Percentiles rank a stretch among this genome's conserved stretches.
Conservation (phyloP, 1,140 invertebrate genomes). For the Aphis gossypii region DNA sequence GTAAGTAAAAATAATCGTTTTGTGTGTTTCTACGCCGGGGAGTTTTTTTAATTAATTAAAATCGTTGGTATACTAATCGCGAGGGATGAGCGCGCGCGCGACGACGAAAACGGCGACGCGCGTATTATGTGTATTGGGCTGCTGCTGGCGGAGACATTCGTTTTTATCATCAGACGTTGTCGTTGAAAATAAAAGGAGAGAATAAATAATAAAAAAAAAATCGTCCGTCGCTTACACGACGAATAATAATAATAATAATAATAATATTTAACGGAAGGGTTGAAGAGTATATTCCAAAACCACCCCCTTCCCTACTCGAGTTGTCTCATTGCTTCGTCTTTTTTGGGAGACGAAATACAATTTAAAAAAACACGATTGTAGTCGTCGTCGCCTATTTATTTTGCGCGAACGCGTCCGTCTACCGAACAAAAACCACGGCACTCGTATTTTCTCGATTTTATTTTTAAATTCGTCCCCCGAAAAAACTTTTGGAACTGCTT, state of each 20-base stretch:
- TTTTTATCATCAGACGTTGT: constrained; percentile 46
- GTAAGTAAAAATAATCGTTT: constrained; percentile 54
- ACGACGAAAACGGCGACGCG: background rate
- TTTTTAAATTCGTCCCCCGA: background rate
- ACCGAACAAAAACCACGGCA: background rate
- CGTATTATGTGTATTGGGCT: constrained; percentile 20
- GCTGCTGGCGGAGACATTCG: constrained; percentile 46
- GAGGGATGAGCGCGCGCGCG: constrained; percentile 18
- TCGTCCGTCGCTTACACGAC: constrained; percentile 40
- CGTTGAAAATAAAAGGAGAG: background rate
- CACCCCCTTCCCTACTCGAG: background rate
- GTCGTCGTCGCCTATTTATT: constrained; percentile 21
- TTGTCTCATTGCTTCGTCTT: background rate
- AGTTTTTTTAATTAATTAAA: constrained; percentile 58
- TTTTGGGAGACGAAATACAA: constrained; percentile 30
- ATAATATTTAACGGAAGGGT: constrained; percentile 54
- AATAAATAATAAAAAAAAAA: constrained; percentile 26
- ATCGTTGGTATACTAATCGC: constrained; percentile 46
- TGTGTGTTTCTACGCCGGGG: constrained; percentile 25
- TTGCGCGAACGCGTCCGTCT: background rate
- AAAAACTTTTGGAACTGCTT: constrained; percentile 26
- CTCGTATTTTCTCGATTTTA: constrained; percentile 32
- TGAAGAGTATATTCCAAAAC: background rate
- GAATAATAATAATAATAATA: constrained; percentile 45
- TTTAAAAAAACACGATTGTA: constrained; percentile 5